Evolutionary conservation across 2,113 vertebrate species (phyloP), one percentile per base, ranked within the genome.

Genomic region (Tringa solitaria): DNA sequence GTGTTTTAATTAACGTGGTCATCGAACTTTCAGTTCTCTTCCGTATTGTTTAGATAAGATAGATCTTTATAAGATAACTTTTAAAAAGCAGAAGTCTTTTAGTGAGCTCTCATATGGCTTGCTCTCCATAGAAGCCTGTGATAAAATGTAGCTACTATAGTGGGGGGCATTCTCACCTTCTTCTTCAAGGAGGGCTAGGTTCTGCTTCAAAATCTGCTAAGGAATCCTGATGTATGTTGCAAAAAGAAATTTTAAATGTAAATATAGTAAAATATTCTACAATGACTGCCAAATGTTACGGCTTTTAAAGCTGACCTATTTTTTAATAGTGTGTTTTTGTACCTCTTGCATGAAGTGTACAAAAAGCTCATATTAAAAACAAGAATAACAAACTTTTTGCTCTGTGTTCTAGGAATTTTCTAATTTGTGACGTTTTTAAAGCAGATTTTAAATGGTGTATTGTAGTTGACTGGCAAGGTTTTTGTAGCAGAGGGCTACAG

Each of bases 251-350:
- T 91, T 95, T 79, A 93, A 54, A 57, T 76, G 41, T 57, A 95
- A 96, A 93, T 86, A 82, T 67, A 84, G 41, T 87, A 95, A 94
- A 80, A 35, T 86, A n/a, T 78, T 95, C 72, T 78, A 91, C 45
- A 90, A 5, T 80, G 39, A 6, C 24, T 94, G n/a, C 27, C 61
- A 96, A 93, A 89, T 83, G 22, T 67, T 85, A 27, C 2, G 11
- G 3, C 10, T 50, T 93, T 79, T 68, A 45, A 93, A 82, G 10
- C n/a, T 93, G 67, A 89, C 54, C 60, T 93, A 27, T 94, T 95
- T 73, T 84, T 80, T 81, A 10, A 37, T 67, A 9, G 10, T 8
- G 4, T 0, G 26, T 68, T 60, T 60, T 59, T 39, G 5, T 9
- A 53, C 3, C 22, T 88, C 56, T 93, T 74, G 5, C n/a, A 67